Percentiles rank a stretch among this genome's conserved stretches.
Evolutionary conservation across 2,888 invertebrate species (phyloP).

Genomic region (Zygogramma bicolorata): DNA sequence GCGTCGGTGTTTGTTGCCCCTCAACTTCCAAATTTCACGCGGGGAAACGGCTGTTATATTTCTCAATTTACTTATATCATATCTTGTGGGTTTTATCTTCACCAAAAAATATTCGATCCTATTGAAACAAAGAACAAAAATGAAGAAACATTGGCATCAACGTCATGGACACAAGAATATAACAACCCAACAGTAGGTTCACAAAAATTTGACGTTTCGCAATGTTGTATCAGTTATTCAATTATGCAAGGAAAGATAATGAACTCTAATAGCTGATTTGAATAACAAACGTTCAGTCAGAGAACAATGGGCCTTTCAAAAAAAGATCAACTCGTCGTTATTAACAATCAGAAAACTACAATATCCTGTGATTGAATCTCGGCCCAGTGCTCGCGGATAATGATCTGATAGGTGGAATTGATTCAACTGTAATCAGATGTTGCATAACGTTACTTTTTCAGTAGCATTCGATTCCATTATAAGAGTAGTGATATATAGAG

Average conservation of each 20-base stretch:
- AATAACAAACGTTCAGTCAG: not conserved
- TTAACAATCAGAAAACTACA: constrained; percentile 5
- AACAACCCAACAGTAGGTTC: too few species aligned
- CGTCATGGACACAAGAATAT: too few species aligned
- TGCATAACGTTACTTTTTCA: not conserved
- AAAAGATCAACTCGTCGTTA: not conserved
- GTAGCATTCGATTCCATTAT: not conserved
- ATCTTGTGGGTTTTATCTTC: too few species aligned
- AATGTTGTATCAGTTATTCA: not conserved
- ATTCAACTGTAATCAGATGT: constrained; percentile 3
- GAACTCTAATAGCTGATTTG: not conserved
- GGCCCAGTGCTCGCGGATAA: not conserved
- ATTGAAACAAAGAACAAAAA: too few species aligned
- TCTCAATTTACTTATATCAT: too few species aligned
- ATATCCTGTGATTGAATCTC: constrained; percentile 21
- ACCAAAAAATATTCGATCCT: too few species aligned
- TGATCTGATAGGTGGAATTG: not conserved
- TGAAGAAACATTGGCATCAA: too few species aligned
- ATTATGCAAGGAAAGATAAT: not conserved
- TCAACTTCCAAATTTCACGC: too few species aligned
- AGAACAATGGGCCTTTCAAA: not conserved
- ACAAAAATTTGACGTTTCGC: not conserved
- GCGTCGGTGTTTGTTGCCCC: too few species aligned
- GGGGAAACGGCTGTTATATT: too few species aligned
- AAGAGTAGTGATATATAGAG: not conserved